Conservation (phyloP, 1,140 invertebrate genomes). For the Pristionchus pacificus region DNA sequence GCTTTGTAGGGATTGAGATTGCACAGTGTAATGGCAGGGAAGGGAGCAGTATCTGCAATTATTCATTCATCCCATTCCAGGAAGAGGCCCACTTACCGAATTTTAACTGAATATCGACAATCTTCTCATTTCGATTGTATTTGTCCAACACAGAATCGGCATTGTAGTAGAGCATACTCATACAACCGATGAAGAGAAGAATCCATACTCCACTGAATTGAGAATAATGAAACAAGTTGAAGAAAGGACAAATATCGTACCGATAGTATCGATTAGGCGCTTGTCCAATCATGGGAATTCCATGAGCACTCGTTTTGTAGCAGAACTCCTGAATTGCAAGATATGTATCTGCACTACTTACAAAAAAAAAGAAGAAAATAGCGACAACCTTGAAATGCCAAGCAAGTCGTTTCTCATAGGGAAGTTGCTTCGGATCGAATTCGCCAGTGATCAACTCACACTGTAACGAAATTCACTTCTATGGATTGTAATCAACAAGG, state of each 20-base stretch:
- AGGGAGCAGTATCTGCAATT: constrained; percentile 39
- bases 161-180: constrained; percentile 41
- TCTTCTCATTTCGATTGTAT: constrained; percentile 46
- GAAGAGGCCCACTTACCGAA: constrained; percentile 30
- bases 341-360: too few species aligned
- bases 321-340: constrained; percentile 36
- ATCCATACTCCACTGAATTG: constrained; percentile 38
- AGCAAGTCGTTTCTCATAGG: constrained; percentile 33
- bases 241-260: constrained; percentile 18
- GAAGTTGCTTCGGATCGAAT: constrained; percentile 35
- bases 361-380: too few species aligned
- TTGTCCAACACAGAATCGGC: constrained; percentile 41
- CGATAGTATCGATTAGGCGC: constrained; percentile 43
- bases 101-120: constrained; percentile 47
- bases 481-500: neutral
- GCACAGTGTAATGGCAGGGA: constrained; percentile 50
- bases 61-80: neutral
- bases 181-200: constrained; percentile 32
- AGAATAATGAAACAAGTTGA: neutral
- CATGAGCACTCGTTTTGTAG: constrained; percentile 48
- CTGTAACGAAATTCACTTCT: constrained; percentile 14
- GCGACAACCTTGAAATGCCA: constrained; percentile 29
- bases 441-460: constrained; percentile 36
- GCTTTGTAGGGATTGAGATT: constrained; percentile 52
- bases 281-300: constrained; percentile 45